Evolutionary conservation across 2,888 invertebrate genomes (phyloP).

Genomic region (Fragum whitleyi): DNA sequence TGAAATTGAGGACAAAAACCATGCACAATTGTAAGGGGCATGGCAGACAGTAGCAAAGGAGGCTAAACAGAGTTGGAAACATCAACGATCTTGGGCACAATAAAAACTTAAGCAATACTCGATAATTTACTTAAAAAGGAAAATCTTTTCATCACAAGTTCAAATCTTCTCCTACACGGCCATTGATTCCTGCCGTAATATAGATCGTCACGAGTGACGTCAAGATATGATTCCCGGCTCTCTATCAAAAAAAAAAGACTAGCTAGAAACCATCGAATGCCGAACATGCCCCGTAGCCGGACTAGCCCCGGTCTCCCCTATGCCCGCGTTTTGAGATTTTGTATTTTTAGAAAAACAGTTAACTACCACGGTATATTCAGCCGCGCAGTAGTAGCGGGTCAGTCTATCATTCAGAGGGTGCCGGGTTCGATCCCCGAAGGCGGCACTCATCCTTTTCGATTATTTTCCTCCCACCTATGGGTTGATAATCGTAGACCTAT

Average conservation of each 20-base stretch:
- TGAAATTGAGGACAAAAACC: no score
- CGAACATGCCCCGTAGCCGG: constrained; percentile 28
- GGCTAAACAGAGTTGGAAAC: no score
- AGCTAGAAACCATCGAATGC: not conserved
- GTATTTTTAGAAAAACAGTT: no score
- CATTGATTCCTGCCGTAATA: not conserved
- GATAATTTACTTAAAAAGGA: not conserved
- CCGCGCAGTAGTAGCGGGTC: no score
- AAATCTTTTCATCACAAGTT: not conserved
- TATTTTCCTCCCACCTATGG: no score
- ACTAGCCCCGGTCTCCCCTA: constrained; percentile 32
- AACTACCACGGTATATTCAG: no score
- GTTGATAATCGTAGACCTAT: no score
- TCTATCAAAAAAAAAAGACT: not conserved
- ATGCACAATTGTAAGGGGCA: not conserved
- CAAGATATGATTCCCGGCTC: constrained; percentile 10
- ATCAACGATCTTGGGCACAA: not conserved
- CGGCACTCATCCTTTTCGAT: no score
- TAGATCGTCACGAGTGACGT: not conserved
- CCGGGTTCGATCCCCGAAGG: no score
- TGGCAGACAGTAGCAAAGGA: not conserved
- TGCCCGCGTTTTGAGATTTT: no score
- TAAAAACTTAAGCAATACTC: not conserved
- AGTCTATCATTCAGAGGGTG: no score
- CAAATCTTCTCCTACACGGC: not conserved